A percentile compares a stretch with the other conserved stretches of the same genome.
These are phyloP conservation scores for Nyctibius bracteatus DNA, from an alignment of 2,113 vertebrate genomes.

Conservation along the genomic window DNA sequence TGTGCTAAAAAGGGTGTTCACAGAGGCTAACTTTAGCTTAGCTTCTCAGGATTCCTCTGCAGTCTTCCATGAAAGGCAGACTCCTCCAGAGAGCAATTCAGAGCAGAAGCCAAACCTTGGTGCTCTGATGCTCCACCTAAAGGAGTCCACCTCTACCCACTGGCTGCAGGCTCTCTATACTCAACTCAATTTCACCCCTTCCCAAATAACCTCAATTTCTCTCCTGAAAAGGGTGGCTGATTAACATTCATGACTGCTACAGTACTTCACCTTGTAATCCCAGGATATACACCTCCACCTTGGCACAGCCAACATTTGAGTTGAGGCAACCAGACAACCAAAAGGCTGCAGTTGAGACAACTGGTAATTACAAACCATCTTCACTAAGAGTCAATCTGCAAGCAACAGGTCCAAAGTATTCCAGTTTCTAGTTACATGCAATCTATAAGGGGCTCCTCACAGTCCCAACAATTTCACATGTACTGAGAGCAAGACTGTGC, in stretches of 20 bases:
- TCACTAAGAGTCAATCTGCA: background rate
- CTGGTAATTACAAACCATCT: background rate
- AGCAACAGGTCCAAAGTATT: background rate
- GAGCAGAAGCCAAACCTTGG: background rate
- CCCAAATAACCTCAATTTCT: background rate
- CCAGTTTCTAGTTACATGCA: background rate
- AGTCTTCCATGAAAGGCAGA: background rate
- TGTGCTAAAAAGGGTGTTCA: background rate
- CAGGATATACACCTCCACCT: background rate
- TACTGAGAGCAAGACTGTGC: background rate
- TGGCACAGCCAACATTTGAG: background rate
- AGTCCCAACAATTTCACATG: background rate
- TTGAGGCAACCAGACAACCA: background rate
- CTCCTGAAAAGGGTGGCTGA: background rate
- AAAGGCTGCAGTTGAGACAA: background rate
- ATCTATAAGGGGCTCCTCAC: background rate
- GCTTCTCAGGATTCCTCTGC: background rate
- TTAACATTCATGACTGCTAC: background rate
- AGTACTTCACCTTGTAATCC: background rate
- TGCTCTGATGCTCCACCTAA: background rate
- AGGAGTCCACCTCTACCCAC: background rate
- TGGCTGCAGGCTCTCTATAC: background rate
- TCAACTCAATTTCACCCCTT: background rate
- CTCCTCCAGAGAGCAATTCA: background rate
- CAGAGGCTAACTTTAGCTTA: background rate